Evolutionary conservation across 2,797 vertebrate genomes (phyloP), one percentile per base, ranked within the genome.

Genomic region (Antrozous pallidus): DNA sequence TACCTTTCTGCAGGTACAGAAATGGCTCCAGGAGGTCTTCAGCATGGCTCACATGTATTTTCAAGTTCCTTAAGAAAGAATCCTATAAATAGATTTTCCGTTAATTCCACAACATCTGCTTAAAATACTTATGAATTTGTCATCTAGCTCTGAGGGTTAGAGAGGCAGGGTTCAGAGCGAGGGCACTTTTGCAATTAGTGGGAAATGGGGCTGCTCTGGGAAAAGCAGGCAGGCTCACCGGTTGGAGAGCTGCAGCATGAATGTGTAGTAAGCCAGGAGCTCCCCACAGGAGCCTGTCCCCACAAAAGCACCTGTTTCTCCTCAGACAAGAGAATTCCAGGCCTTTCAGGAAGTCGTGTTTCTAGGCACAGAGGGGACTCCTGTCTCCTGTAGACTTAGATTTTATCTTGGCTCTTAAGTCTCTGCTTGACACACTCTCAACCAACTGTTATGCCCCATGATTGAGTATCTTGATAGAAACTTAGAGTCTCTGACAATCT

Each of bases 11-110:
- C 96, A 95, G 90, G 85, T 87, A 93, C 85, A 69, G 70, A 63
- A 94, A 83, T 83, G 95, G 78, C 93, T 96, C 95, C 93, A 71
- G 94, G 96, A 95, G 69, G 70, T 95, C 92, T 78, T 65, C 26
- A 8, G 82, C 74, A n/a, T 92, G 14, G 10, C 81, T 95, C 84
- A 54, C 83, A 96, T 96, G 92, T 96, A 97, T 92, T 90, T 96
- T 85, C 80, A 91, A 61, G 78, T 86, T 95, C 40, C 54, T 93
- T 36, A 70, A 88, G 84, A 67, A 56, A 78, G 89, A 81, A 56
- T 75, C 31, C 70, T 93, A 93, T 85, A 96, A 96, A 96, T 92
- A 97, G 95, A 95, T 87, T 95, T 95, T 90, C 84, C 80, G 73
- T 93, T 94, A 92, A 97, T 96, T 96, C 88, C 70, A 90, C 20